Conservation (phyloP, 2,113 vertebrate genomes). For the Jaculus jaculus region DNA sequence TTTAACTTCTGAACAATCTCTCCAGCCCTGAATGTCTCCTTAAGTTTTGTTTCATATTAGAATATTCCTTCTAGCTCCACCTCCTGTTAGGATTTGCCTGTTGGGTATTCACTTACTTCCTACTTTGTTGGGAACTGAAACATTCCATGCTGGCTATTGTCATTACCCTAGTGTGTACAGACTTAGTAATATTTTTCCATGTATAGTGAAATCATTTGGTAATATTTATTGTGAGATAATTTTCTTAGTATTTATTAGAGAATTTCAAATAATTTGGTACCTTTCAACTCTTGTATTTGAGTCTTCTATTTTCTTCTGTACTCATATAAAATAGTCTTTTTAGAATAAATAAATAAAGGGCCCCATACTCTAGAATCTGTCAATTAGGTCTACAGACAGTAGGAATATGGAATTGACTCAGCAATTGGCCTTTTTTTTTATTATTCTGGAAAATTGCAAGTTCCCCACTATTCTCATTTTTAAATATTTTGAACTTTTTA, state of each 20-base stretch:
- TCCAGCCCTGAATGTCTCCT: background rate
- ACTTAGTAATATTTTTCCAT: background rate
- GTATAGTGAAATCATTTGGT: background rate
- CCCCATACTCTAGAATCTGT: background rate
- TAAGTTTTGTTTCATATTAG: background rate
- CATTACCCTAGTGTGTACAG: background rate
- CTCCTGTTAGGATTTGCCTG: background rate
- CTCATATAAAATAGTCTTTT: background rate
- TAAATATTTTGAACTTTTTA: background rate
- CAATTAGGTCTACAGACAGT: background rate
- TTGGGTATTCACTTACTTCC: background rate
- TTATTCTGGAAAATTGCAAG: background rate
- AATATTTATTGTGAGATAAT: background rate
- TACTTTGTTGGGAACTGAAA: background rate
- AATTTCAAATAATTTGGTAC: background rate
- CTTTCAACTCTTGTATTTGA: background rate
- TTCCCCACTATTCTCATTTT: background rate
- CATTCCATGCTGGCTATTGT: background rate
- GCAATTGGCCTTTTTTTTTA: background rate
- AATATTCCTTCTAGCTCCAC: background rate
- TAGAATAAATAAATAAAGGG: background rate
- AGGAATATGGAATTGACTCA: background rate
- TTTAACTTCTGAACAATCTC: too few species aligned
- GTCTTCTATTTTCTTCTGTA: background rate
- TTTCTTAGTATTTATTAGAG: background rate